Percentiles rank a stretch among this genome's conserved stretches.
These are phyloP conservation scores for Trematomus bernacchii DNA, from an alignment of 2,797 vertebrate species.

Conservation along the genomic window DNA sequence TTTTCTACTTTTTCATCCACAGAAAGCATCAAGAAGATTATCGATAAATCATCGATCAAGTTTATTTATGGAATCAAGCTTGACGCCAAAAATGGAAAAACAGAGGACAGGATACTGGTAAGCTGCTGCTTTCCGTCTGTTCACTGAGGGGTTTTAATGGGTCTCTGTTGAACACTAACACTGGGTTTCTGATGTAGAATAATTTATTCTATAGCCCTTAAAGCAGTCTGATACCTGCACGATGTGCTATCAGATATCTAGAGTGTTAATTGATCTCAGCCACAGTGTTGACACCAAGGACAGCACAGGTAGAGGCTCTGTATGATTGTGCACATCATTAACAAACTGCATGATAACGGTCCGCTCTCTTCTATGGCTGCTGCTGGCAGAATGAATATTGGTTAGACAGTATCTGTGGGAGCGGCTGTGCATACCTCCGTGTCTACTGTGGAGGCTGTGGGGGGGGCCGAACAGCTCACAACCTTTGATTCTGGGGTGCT, in stretches of 20 bases:
- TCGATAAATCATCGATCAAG: conserved; percentile 89
- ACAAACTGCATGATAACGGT: conserved; percentile 28
- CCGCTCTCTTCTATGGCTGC: conserved; percentile 27
- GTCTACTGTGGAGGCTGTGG: conserved; percentile 45
- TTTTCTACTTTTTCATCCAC: conserved; percentile 41
- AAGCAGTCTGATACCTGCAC: conserved; percentile 41
- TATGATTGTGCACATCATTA: conserved; percentile 36
- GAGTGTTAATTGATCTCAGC: conserved; percentile 39
- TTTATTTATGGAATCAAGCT: conserved; percentile 89
- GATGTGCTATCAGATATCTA: conserved; percentile 15
- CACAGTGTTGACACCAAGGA: conserved; percentile 16
- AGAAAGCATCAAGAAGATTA: conserved; percentile 91
- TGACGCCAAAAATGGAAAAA: conserved; percentile 90
- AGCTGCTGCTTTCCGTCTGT: conserved; percentile 63
- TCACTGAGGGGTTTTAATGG: conserved; percentile 18
- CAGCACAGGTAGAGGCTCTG: conserved; percentile 15
- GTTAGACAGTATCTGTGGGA: conserved; percentile 52
- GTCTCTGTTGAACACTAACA: conserved; percentile 15
- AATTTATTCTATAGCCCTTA: conserved; percentile 23
- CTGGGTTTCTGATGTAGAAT: conserved; percentile 19
- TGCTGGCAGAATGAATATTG: conserved; percentile 60
- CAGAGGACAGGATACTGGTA: conserved; percentile 92
- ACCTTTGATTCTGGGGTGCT: conserved; percentile 75
- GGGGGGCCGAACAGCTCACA: conserved; percentile 51
- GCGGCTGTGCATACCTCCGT: conserved; percentile 44